Evolutionary conservation across 2,113 vertebrate species (phyloP).

Genomic region (Tupaia chinensis): DNA sequence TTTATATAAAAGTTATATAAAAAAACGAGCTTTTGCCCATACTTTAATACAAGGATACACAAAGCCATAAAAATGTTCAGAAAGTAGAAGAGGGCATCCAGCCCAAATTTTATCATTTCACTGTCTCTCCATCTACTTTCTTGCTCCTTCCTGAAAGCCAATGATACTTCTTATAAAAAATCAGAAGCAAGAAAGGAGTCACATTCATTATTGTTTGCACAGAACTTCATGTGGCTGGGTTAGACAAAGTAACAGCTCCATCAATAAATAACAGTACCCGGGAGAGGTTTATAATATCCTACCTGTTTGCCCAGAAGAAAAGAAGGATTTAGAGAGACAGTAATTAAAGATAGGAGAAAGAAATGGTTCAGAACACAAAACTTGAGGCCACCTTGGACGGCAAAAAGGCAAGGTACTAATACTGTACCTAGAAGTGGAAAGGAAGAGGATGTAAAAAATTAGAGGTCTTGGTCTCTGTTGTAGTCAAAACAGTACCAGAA

Average conservation of each 20-base stretch:
- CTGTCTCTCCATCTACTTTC: background rate
- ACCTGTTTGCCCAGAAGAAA: background rate
- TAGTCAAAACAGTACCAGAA: too few species aligned
- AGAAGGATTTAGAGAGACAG: background rate
- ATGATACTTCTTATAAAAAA: background rate
- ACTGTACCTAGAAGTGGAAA: background rate
- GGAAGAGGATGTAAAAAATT: background rate
- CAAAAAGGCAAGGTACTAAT: background rate
- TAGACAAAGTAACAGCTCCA: background rate
- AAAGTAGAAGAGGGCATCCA: background rate
- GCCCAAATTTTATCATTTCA: background rate
- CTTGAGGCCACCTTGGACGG: background rate
- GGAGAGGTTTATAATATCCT: background rate
- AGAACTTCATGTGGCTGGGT: background rate
- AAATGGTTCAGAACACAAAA: slow-evolving; percentile 25
- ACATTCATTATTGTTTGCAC: background rate
- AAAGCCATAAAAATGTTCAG: slow-evolving; percentile 34
- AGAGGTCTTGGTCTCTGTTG: too few species aligned
- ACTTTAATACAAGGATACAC: slow-evolving; percentile 18
- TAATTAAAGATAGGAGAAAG: background rate
- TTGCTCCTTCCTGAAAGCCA: slow-evolving; percentile 2
- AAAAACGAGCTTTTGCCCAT: slow-evolving; percentile 6
- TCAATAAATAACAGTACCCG: background rate
- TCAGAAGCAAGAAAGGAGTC: slow-evolving; percentile 10
- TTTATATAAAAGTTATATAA: background rate